Evolutionary conservation across 2,888 invertebrate genomes (phyloP), one percentile per base, ranked within the genome.

Genomic region (Philhelius pedissequus): DNA sequence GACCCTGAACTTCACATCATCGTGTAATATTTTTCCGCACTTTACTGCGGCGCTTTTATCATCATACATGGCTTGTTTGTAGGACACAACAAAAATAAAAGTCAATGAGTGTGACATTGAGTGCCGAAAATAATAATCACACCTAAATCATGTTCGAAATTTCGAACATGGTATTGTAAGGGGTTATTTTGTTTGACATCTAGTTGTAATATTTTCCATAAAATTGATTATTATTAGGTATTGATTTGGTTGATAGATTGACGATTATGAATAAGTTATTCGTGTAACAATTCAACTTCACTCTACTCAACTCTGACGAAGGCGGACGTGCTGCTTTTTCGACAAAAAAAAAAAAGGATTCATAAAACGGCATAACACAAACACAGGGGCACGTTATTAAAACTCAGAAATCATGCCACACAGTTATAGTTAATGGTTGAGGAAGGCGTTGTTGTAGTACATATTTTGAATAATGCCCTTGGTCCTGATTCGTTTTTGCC

Each of bases 1-100:
- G 74, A 13, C 78, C 82, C 43, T 83, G 82, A 83, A 83, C 69
- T 69, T 40, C 30, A 13, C n/a, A 15, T 22, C 35, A n/a, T n/a
- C n/a, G n/a, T n/a, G 50, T 32, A 32, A 48, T n/a, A n/a, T 30
- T 62, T 62, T 18, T 43, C 27, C 27, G 25, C 43, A 43, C 7
- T 43, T 62, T 62, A 48, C 48, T 32, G 48, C 48, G 32, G 48
- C 48, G 32, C 2, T 32, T 64, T 64, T n/a, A 32, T n/a, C n/a
- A n/a, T n/a, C n/a, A n/a, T n/a, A n/a, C n/a, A n/a, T n/a, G n/a
- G 8, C 32, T 64, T 43, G n/a, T 32, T 32, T 18, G 18, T 8
- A 32, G 25, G 9, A 11, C 3, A 38, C n/a, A 38, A n/a, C 3
- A n/a, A 18, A 15, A 40, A 9, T 30, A 43, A 64, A 30, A 20